phyloP scores from a whole-genome alignment of 2,113 vertebrate species.

The Callionymus lyra region DNA sequence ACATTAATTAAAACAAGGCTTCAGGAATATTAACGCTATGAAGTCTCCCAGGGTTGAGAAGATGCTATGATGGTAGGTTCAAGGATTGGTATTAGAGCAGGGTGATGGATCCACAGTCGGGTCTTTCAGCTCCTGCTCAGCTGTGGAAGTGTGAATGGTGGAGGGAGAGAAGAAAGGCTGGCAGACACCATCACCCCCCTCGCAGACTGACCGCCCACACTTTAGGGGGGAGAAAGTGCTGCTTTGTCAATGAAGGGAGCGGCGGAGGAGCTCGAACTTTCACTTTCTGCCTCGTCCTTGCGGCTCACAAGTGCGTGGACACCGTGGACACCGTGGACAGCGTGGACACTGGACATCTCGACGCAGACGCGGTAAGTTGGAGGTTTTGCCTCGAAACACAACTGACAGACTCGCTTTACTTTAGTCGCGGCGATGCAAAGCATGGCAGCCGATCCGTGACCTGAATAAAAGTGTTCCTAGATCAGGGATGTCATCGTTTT shows the following conservation, averaged over 20 bases:
- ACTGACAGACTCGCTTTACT: slow-evolving; percentile 25
- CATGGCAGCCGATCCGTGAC: slow-evolving; percentile 49
- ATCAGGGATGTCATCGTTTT: slow-evolving; percentile 16
- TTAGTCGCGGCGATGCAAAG: slow-evolving; percentile 38
- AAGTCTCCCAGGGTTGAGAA: too few relatives aligned
- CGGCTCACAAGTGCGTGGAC: too few relatives aligned
- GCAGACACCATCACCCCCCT: slow-evolving; percentile 29
- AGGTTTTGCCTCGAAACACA: slow-evolving; percentile 4
- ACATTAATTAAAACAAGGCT: too few relatives aligned
- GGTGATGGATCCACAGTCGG: too few relatives aligned
- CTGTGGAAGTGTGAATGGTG: slow-evolving; percentile 13
- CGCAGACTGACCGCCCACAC: slow-evolving; percentile 45
- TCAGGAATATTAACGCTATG: too few relatives aligned
- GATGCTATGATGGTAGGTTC: too few relatives aligned
- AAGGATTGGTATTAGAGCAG: too few relatives aligned
- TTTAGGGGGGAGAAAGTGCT: slow-evolving; percentile 50
- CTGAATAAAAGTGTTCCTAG: slow-evolving; percentile 41
- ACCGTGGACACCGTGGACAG: too few relatives aligned
- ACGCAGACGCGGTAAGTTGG: too few relatives aligned
- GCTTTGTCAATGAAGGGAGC: slow-evolving; percentile 67
- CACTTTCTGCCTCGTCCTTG: neutral
- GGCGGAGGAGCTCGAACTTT: slow-evolving; percentile 47
- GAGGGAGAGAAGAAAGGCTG: slow-evolving; percentile 6
- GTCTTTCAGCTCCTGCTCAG: too few relatives aligned
- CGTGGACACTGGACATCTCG: too few relatives aligned